Base-by-base conservation (phyloP, 2,888 invertebrate genomes). In the Drosophila algonquin region DNA sequence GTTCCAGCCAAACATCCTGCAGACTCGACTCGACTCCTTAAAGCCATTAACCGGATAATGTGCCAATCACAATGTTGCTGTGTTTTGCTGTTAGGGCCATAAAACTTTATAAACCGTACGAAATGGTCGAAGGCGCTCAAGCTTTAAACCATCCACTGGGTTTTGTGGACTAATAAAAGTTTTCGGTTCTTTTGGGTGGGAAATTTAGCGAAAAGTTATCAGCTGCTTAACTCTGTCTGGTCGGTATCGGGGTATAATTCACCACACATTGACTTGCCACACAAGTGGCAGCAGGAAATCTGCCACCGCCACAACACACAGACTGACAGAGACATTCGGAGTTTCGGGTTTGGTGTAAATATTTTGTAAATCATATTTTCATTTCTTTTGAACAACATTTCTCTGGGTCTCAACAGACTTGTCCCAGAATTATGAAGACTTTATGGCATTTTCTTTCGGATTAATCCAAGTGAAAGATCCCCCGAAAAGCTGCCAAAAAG, bases 141-240 rank as follows among this genome's bases (percentile, higher is more conserved):
- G 59, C 59, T 55, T 55, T 55, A 59, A 55, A 55, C 54, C 59
- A 59, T 59, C 40, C 7, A 40, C 50, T 57, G 57, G 18, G n/a
- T 18, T 57, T 57, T 57, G 21, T 18, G 54, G 54, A 16, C 24
- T 18, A 59, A 59, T 59, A 59, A 59, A 55, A 59, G 55, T 18
- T 54, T 32, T 21, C 21, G 21, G 3, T 21, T 21, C 21, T 51
- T 30, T 51, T 30, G 57, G 30, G 6, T 18, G 18, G 50, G n/a
- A 51, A 57, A 57, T 57, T 57, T 57, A 52, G 51, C 51, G 57
- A 30, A 57, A 57, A 57, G 57, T 51, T 57, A 57, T 51, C 57
- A 32, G 14, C 57, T 57, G 57, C 18, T 18, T 50, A 30, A 30
- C 56, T 14, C 40, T 30, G 56, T 50, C 56, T 50, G 10, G 32